phyloP scores from a whole-genome alignment of 2,113 vertebrate genomes.

The Semnopithecus entellus region DNA sequence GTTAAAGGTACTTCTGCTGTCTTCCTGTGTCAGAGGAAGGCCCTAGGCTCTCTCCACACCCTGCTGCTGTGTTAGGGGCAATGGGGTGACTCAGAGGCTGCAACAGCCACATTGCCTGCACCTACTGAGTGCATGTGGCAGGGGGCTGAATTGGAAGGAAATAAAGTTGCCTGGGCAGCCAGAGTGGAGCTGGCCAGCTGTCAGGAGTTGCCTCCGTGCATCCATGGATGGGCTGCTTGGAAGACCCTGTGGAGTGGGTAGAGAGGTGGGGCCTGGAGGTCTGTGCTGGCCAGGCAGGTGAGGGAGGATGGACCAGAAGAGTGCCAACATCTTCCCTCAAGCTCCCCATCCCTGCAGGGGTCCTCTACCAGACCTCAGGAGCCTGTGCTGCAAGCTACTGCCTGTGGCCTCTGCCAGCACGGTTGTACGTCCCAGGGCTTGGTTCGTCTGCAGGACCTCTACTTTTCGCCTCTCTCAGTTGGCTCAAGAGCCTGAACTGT shows the following conservation, averaged over 20 bases:
- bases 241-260: not conserved
- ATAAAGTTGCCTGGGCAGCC: not conserved
- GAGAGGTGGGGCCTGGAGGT: not conserved
- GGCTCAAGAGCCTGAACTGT: not conserved
- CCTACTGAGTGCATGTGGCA: not conserved
- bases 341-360: accelerated
- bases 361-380: not conserved
- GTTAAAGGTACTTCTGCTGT: not conserved
- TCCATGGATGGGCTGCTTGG: not conserved
- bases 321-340: not conserved
- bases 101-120: not conserved
- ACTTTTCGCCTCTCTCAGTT: not conserved
- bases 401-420: not conserved
- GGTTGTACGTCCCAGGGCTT: not conserved
- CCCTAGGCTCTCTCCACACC: not conserved
- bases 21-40: not conserved
- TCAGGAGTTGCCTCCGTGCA: not conserved
- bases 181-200: not conserved
- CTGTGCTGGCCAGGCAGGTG: not conserved
- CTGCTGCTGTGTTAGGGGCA: not conserved
- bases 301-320: not conserved
- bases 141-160: not conserved
- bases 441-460: not conserved
- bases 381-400: not conserved
- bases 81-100: not conserved